These are phyloP conservation scores for Argyra leucocephala DNA, from an alignment of 2,888 invertebrate species.

Conservation along the genomic window DNA sequence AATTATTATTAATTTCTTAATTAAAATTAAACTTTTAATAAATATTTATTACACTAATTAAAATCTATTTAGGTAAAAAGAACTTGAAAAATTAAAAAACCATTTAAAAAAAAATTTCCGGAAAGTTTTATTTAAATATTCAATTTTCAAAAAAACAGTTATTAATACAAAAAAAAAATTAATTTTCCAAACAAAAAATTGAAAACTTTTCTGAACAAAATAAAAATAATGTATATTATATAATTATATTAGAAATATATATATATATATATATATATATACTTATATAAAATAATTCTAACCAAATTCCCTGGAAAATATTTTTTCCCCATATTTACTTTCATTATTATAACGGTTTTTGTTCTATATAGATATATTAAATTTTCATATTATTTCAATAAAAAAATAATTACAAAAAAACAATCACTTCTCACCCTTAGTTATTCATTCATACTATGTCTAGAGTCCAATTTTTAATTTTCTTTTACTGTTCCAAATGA, in stretches of 20 bases:
- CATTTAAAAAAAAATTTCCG: not conserved
- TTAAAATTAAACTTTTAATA: not conserved
- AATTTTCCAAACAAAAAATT: conserved; percentile 1
- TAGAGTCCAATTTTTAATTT: too few relatives aligned
- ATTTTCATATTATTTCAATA: too few relatives aligned
- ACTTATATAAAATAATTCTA: not conserved
- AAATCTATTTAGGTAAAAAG: not conserved
- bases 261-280: too few relatives aligned
- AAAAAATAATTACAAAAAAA: too few relatives aligned
- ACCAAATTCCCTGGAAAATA: too few relatives aligned
- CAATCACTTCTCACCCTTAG: too few relatives aligned
- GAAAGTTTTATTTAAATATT: not conserved
- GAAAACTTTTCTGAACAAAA: not conserved
- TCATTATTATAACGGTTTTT: not conserved
- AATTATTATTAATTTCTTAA: not conserved
- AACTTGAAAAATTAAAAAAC: too few relatives aligned
- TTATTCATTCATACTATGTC: too few relatives aligned
- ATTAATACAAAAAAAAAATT: not conserved
- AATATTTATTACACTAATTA: not conserved
- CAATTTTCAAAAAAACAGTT: not conserved
- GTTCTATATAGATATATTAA: too few relatives aligned
- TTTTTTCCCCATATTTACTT: not conserved
- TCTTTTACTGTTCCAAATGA: too few relatives aligned
- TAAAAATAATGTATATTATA: too few relatives aligned
- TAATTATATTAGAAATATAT: too few relatives aligned